These are phyloP conservation scores for Heteronetta atricapilla DNA, from an alignment of 2,113 vertebrate genomes.

Conservation along the genomic window DNA sequence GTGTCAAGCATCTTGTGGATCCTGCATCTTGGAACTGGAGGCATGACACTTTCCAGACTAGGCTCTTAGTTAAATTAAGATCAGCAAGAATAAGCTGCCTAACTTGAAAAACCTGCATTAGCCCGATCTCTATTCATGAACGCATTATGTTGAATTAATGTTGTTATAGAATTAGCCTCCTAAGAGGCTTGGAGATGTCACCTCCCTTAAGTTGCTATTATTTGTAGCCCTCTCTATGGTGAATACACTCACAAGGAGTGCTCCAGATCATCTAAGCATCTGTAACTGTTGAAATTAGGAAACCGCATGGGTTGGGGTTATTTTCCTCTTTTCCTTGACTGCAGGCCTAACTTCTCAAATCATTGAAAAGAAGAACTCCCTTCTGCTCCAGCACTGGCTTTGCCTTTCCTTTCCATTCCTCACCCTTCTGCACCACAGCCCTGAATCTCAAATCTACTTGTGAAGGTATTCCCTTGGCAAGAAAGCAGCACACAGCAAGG, in stretches of 20 bases:
- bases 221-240: background rate
- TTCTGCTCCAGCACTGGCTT: background rate
- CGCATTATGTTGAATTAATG: conserved; percentile 61
- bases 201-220: conserved; percentile 8
- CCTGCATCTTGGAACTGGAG: background rate
- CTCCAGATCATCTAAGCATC: background rate
- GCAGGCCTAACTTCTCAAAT: background rate
- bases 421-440: background rate
- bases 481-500: no score
- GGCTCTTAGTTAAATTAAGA: conserved; percentile 55
- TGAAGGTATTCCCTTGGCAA: background rate
- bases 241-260: background rate
- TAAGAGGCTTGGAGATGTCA: conserved; percentile 67
- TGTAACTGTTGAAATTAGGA: background rate
- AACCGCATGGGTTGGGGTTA: background rate
- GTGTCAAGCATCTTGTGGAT: background rate
- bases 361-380: background rate
- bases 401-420: background rate
- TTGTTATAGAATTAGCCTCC: conserved; percentile 50
- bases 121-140: conserved; percentile 45
- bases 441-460: background rate
- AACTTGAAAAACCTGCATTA: conserved; percentile 48
- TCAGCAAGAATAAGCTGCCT: conserved; percentile 61
- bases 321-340: background rate
- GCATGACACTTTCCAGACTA: background rate